Percentiles rank a stretch among this genome's conserved stretches.
These are phyloP conservation scores for Numenius arquata DNA, from an alignment of 2,113 vertebrate species.

Conservation along the genomic window DNA sequence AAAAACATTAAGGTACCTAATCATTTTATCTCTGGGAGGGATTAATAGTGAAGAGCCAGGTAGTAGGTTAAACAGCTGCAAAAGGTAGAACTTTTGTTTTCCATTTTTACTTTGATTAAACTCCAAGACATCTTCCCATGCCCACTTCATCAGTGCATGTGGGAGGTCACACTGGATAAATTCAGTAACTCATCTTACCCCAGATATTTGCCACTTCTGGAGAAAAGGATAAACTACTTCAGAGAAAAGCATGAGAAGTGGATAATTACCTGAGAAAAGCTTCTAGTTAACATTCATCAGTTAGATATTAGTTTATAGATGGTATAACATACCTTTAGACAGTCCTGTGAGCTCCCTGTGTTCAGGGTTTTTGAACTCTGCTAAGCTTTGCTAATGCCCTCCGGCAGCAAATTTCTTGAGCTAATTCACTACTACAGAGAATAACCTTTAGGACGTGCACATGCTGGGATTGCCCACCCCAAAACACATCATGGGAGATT, in stretches of 20 bases:
- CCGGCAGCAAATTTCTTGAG: not conserved
- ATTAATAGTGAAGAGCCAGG: not conserved
- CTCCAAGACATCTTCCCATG: not conserved
- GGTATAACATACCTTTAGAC: not conserved
- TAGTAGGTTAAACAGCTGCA: not conserved
- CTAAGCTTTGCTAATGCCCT: not conserved
- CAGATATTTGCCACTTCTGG: not conserved
- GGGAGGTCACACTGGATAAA: not conserved
- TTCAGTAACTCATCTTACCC: not conserved
- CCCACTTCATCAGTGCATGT: not conserved
- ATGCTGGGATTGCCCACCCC: not conserved
- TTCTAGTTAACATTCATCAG: not conserved
- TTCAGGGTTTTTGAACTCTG: not conserved
- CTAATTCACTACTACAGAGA: not conserved
- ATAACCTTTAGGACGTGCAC: not conserved
- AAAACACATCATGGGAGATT: not conserved
- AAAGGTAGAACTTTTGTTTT: not conserved
- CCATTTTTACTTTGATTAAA: not conserved
- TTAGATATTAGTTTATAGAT: not conserved
- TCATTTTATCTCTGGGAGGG: not conserved
- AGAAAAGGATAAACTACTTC: not conserved
- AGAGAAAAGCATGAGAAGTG: not conserved
- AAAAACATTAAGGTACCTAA: not conserved
- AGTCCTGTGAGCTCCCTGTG: not conserved
- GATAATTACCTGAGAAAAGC: not conserved